A percentile compares a stretch with the other conserved stretches of the same genome.
These are phyloP conservation scores for Echinops telfairi DNA, from an alignment of 2,113 vertebrate species.

Conservation along the genomic window DNA sequence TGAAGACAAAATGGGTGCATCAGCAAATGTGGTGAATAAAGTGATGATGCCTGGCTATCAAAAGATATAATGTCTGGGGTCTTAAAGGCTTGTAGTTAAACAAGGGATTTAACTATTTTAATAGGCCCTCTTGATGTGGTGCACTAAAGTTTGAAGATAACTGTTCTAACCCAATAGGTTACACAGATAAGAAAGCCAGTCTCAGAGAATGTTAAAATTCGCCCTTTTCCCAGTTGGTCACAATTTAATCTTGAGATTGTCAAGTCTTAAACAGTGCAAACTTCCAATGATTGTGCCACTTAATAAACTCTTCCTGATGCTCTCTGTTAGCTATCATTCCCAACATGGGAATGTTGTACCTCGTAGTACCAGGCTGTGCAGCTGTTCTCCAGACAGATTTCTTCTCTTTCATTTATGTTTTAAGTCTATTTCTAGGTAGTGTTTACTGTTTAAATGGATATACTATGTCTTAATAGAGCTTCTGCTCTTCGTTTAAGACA, in stretches of 20 bases:
- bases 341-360: accelerated
- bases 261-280: neutral
- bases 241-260: neutral
- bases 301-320: neutral
- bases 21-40: too few species aligned
- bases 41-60: too few species aligned
- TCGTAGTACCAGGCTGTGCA: neutral
- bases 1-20: too few species aligned
- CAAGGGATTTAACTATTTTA: neutral
- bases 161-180: neutral
- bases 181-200: neutral
- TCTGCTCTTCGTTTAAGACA: neutral
- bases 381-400: neutral
- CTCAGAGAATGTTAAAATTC: neutral
- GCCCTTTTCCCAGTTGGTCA: neutral
- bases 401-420: neutral
- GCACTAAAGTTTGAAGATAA: neutral
- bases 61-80: too few species aligned
- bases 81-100: too few species aligned
- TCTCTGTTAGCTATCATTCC: neutral
- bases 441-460: neutral
- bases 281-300: neutral
- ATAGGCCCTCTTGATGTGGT: neutral
- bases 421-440: neutral
- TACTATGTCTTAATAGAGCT: neutral